A percentile compares a stretch with the other conserved stretches of the same genome.
Conservation (phyloP, 2,888 invertebrate species). For the Tipula helvola region DNA sequence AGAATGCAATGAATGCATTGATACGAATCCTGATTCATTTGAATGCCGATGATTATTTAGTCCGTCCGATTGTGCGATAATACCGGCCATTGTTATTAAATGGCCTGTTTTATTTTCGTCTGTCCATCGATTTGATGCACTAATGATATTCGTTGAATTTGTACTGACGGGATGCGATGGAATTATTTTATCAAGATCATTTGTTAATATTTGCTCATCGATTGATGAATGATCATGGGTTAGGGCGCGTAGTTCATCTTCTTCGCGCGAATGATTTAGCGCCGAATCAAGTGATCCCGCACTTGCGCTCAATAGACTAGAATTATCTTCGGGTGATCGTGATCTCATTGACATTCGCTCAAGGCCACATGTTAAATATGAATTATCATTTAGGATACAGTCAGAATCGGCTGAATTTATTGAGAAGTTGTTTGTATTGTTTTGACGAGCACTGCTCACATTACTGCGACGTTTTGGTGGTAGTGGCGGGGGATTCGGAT, state of each 20-base stretch:
- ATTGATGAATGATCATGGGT: slow-evolving; percentile 27
- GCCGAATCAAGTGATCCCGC: slow-evolving; percentile 80
- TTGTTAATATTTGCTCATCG: slow-evolving; percentile 25
- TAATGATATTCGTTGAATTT: neutral
- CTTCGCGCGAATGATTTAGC: slow-evolving; percentile 75
- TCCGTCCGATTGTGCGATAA: neutral
- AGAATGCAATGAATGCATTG: slow-evolving; percentile 48
- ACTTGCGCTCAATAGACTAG: slow-evolving; percentile 51
- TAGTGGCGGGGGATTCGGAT: slow-evolving; percentile 61
- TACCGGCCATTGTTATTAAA: neutral
- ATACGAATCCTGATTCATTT: slow-evolving; percentile 45
- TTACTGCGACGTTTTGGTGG: slow-evolving; percentile 57
- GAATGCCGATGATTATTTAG: slow-evolving; percentile 30
- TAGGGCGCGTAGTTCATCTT: slow-evolving; percentile 54
- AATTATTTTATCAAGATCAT: slow-evolving; percentile 24
- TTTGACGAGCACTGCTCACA: slow-evolving; percentile 37
- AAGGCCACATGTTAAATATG: slow-evolving; percentile 49
- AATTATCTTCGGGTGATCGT: slow-evolving; percentile 57
- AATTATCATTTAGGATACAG: slow-evolving; percentile 36
- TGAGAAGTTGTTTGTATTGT: slow-evolving; percentile 17
- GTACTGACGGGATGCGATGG: neutral
- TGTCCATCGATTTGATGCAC: neutral
- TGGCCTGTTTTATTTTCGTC: neutral
- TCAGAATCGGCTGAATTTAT: slow-evolving; percentile 26
- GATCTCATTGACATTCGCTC: slow-evolving; percentile 62